A percentile compares a stretch with the other conserved stretches of the same genome.
These are phyloP conservation scores for Temnothorax rugatulus DNA, from an alignment of 2,888 invertebrate genomes.

Conservation along the genomic window DNA sequence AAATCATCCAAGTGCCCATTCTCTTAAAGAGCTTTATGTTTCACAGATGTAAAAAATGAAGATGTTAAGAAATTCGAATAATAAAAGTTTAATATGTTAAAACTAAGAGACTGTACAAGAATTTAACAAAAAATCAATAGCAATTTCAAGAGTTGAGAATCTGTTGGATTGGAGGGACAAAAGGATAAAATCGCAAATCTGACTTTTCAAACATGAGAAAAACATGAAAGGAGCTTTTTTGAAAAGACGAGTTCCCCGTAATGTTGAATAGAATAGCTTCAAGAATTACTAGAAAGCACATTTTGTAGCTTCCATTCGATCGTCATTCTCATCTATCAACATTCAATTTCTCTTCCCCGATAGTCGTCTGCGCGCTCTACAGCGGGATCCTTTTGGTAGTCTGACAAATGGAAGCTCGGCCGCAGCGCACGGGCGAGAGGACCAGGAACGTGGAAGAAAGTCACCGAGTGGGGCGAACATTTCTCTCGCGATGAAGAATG, in stretches of 20 bases:
- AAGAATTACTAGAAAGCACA: conserved; percentile 11
- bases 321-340: conserved; percentile 47
- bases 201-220: conserved; percentile 14
- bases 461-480: conserved; percentile 47
- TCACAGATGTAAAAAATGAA: not conserved
- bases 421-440: not conserved
- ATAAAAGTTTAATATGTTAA: not conserved
- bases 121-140: not conserved
- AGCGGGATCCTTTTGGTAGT: conserved; percentile 21
- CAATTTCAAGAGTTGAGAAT: not conserved
- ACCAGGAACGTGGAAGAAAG: conserved; percentile 9
- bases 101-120: not conserved
- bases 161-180: not conserved
- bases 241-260: not conserved
- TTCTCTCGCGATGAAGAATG: conserved; percentile 57
- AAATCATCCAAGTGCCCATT: no score
- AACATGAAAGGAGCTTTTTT: conserved; percentile 8
- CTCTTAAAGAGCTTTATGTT: no score
- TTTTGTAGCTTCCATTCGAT: conserved; percentile 30
- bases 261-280: conserved; percentile 8
- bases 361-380: conserved; percentile 14
- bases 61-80: no score
- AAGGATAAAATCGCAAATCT: not conserved
- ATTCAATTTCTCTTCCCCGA: conserved; percentile 40
- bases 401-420: conserved; percentile 39